Percentiles rank a stretch among this genome's conserved stretches.
phyloP scores from a whole-genome alignment of 2,113 vertebrate genomes.

The Gulo gulo region DNA sequence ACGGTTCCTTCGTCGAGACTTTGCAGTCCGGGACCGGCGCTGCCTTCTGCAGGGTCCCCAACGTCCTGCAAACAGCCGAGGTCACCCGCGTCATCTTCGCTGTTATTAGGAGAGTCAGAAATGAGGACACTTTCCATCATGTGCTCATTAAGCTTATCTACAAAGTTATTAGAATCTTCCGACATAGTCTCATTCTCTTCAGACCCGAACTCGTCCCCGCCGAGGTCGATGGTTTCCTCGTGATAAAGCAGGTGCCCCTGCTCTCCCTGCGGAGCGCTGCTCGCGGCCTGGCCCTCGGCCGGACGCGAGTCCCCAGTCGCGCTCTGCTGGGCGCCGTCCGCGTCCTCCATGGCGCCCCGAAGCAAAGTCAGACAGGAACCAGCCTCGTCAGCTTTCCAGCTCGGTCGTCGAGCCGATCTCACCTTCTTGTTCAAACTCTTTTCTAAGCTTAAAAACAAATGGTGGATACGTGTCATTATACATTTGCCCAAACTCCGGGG shows the following conservation, averaged over 20 bases:
- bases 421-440: neutral
- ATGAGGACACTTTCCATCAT: slow-evolving; percentile 99
- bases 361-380: neutral
- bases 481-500: neutral
- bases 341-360: slow-evolving; percentile 86
- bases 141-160: slow-evolving; percentile 94
- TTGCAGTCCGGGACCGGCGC: slow-evolving; percentile 50
- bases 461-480: accelerated
- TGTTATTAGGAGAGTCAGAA: slow-evolving; percentile 96
- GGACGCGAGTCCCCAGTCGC: neutral
- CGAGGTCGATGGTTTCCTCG: slow-evolving; percentile 94
- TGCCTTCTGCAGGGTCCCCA: slow-evolving; percentile 81
- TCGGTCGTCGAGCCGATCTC: too few species aligned
- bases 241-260: slow-evolving; percentile 83
- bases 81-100: slow-evolving; percentile 92
- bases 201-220: slow-evolving; percentile 87
- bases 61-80: slow-evolving; percentile 87
- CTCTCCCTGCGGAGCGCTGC: neutral
- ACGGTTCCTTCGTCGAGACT: slow-evolving; percentile 49
- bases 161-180: slow-evolving; percentile 84
- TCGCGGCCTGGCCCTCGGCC: neutral
- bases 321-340: slow-evolving; percentile 47
- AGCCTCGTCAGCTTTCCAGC: neutral
- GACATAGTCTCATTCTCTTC: slow-evolving; percentile 90
- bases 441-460: neutral